A percentile compares a stretch with the other conserved stretches of the same genome.
Conservation (phyloP, 2,113 vertebrate species). For the Colossoma macropomum region DNA sequence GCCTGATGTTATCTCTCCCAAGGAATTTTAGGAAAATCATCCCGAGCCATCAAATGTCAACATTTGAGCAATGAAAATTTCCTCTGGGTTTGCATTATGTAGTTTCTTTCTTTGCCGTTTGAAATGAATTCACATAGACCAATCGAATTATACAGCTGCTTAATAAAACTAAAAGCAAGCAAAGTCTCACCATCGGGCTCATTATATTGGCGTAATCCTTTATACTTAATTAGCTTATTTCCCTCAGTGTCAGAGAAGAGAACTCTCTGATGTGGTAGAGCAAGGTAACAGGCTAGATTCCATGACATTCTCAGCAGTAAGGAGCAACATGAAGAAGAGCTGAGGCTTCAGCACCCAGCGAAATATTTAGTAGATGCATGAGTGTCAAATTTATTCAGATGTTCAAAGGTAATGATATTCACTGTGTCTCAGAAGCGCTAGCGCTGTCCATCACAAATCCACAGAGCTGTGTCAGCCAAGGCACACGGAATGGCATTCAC, state of each 20-base stretch:
- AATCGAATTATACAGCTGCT: constrained; percentile 59
- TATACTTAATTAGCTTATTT: constrained; percentile 64
- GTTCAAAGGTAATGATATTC: constrained; percentile 54
- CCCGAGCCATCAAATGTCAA: too few species aligned
- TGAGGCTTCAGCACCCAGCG: constrained; percentile 12
- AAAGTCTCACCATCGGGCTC: constrained; percentile 59
- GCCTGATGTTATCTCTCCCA: too few species aligned
- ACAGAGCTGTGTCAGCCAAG: not conserved
- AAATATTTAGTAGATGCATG: constrained; percentile 56
- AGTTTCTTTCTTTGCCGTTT: constrained; percentile 2
- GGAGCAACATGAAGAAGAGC: not conserved
- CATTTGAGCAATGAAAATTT: too few species aligned
- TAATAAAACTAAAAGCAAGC: constrained; percentile 72
- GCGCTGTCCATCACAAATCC: constrained; percentile 49
- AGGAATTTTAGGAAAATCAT: too few species aligned
- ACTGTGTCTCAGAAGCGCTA: constrained; percentile 22
- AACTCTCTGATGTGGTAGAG: constrained; percentile 59
- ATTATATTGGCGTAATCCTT: constrained; percentile 69
- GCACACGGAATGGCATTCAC: not conserved
- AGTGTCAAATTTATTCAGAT: constrained; percentile 52
- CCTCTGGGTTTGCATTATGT: not conserved
- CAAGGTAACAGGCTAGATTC: constrained; percentile 26
- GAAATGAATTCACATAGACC: constrained; percentile 63
- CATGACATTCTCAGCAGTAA: constrained; percentile 38
- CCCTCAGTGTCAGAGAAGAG: constrained; percentile 53